Evolutionary conservation across 23 tunicate genomes (phyloP).

Genomic region (Trididemnum clinides): DNA sequence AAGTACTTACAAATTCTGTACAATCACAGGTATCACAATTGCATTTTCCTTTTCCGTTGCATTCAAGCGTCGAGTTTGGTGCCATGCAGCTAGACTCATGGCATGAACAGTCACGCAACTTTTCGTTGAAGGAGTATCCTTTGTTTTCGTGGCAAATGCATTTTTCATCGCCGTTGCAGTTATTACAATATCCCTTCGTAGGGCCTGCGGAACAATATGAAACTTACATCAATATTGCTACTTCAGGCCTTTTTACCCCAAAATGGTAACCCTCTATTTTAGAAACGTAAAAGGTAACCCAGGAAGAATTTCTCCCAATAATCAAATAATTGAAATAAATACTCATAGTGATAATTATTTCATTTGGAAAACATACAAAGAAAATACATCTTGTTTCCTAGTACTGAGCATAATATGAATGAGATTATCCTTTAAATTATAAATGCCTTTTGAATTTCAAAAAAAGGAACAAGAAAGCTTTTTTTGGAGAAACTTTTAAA

Average conservation of each 20-base stretch:
- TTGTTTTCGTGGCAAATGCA: conserved; percentile 39
- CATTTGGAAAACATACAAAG: no score
- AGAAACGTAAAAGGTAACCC: no score
- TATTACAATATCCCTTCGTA: conserved; percentile 53
- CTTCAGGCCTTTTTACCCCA: not conserved
- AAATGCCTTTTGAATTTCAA: no score
- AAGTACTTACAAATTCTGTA: conserved; percentile 21
- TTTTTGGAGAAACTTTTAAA: no score
- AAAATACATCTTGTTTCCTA: no score
- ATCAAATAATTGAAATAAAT: no score
- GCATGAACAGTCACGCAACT: conserved; percentile 45
- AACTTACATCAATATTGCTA: not conserved
- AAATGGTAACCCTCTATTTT: no score
- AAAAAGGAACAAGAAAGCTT: no score
- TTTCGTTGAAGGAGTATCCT: conserved; percentile 1
- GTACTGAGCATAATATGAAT: no score
- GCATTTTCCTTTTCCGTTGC: conserved; percentile 73
- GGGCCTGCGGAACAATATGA: conserved; percentile 20
- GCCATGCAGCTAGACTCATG: conserved; percentile 28
- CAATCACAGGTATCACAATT: conserved; percentile 67
- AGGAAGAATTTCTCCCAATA: no score
- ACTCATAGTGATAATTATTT: no score
- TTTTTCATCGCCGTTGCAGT: conserved; percentile 53
- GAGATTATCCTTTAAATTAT: no score
- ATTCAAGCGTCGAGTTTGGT: not conserved